A percentile compares a stretch with the other conserved stretches of the same genome.
phyloP scores from a whole-genome alignment of 2,113 vertebrate species.

The Vanacampus margaritifer region DNA sequence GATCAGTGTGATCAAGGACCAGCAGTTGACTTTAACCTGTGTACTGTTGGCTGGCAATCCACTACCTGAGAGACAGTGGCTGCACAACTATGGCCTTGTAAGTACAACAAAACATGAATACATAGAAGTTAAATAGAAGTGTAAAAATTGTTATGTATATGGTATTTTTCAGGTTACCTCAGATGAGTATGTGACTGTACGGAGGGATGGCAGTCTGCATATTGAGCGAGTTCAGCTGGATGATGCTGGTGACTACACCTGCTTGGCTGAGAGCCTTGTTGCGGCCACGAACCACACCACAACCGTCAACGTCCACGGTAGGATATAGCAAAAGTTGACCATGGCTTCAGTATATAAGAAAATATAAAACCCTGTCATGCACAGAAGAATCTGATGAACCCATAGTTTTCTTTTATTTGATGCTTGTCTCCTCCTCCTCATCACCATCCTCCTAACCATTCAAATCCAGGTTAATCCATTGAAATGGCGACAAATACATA shows the following conservation, averaged over 20 bases:
- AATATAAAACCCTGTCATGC: not conserved
- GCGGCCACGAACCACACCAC: slow-evolving; percentile 85
- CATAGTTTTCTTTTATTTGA: too few relatives aligned
- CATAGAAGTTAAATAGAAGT: not conserved
- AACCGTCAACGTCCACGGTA: slow-evolving; percentile 82
- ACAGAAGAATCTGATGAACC: too few relatives aligned
- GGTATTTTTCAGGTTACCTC: slow-evolving; percentile 78
- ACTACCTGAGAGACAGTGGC: slow-evolving; percentile 87
- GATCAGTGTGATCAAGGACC: slow-evolving; percentile 85
- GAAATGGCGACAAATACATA: too few relatives aligned
- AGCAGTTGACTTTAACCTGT: slow-evolving; percentile 89
- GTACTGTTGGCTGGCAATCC: slow-evolving; percentile 90
- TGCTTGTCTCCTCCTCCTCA: too few relatives aligned
- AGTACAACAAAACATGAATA: slow-evolving; percentile 25
- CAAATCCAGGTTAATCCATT: too few relatives aligned
- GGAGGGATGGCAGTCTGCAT: slow-evolving; percentile 89
- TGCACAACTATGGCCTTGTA: slow-evolving; percentile 86
- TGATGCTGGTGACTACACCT: slow-evolving; percentile 85
- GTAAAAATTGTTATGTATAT: not conserved
- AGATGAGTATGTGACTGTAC: slow-evolving; percentile 80
- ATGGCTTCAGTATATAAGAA: not conserved
- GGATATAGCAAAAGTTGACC: not conserved
- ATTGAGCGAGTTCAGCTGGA: slow-evolving; percentile 84
- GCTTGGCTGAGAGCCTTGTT: slow-evolving; percentile 82
- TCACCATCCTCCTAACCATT: too few relatives aligned